Percentiles rank a stretch among this genome's conserved stretches.
Evolutionary conservation across 2,113 vertebrate genomes (phyloP).

Genomic region (Castor canadensis): DNA sequence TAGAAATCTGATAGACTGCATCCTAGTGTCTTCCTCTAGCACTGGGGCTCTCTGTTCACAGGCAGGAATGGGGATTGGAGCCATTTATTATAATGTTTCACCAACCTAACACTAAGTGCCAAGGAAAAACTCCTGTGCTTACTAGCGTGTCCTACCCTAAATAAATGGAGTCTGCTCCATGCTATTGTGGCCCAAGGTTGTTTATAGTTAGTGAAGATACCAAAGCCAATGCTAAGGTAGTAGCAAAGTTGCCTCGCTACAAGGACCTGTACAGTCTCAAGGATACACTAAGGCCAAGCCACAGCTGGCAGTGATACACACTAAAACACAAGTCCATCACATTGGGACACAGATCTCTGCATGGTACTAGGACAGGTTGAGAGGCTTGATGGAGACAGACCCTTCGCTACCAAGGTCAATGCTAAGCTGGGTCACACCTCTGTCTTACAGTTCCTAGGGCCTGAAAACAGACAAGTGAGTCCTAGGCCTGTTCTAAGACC

Average conservation of each 20-base stretch:
- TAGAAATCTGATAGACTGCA: neutral
- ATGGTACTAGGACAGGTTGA: neutral
- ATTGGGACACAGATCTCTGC: too few species aligned
- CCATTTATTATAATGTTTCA: neutral
- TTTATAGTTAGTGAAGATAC: too few species aligned
- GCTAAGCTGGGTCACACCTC: neutral
- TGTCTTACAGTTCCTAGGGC: neutral
- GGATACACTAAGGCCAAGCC: neutral
- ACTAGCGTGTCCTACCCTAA: too few species aligned
- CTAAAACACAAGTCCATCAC: too few species aligned
- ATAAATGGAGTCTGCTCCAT: neutral
- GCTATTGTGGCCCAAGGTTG: neutral
- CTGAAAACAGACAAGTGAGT: neutral
- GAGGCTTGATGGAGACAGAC: neutral
- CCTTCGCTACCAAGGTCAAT: neutral
- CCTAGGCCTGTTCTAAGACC: neutral
- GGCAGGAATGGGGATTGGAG: neutral
- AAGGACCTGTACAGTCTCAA: neutral
- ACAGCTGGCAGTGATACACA: too few species aligned
- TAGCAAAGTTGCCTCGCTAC: neutral
- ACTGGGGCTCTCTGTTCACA: neutral
- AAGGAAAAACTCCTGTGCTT: neutral
- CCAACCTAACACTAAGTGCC: neutral
- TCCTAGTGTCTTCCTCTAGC: neutral
- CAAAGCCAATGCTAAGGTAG: too few species aligned